A percentile compares a stretch with the other conserved stretches of the same genome.
Evolutionary conservation across 2,888 invertebrate species (phyloP).

Genomic region (Serripes groenlandicus): DNA sequence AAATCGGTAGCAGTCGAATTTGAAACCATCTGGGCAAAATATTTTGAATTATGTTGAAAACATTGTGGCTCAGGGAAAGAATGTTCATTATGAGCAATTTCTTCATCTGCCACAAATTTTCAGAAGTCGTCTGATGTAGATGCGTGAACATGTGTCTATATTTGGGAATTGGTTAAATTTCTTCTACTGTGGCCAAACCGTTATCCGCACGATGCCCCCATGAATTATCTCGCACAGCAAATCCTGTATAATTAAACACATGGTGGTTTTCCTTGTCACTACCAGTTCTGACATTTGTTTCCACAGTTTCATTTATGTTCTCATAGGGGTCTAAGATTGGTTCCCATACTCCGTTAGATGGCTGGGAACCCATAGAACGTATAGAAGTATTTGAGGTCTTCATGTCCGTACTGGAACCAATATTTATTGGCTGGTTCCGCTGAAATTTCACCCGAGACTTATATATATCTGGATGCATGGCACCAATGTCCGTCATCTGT

Average conservation of each 20-base stretch:
- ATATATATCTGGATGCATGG: constrained; percentile 53
- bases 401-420: constrained; percentile 30
- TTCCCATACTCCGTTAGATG: constrained; percentile 58
- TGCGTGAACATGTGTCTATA: neutral
- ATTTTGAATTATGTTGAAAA: neutral
- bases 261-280: neutral
- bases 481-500: constrained; percentile 68
- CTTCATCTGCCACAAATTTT: neutral
- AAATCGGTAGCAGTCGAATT: no score
- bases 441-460: constrained; percentile 42
- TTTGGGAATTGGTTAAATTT: constrained; percentile 36
- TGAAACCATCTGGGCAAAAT: no score
- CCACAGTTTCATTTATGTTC: neutral
- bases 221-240: constrained; percentile 22
- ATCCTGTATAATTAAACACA: neutral
- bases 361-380: constrained; percentile 49
- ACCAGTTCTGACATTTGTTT: neutral
- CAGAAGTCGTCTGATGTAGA: neutral
- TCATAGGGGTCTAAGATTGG: constrained; percentile 61
- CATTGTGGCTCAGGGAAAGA: neutral
- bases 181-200: constrained; percentile 57
- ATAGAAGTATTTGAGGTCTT: constrained; percentile 55
- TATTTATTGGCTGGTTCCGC: constrained; percentile 34
- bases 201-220: constrained; percentile 37
- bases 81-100: constrained; percentile 6